A percentile compares a stretch with the other conserved stretches of the same genome.
Evolutionary conservation across 2,113 vertebrate species (phyloP).

Genomic region (Laticauda colubrina): DNA sequence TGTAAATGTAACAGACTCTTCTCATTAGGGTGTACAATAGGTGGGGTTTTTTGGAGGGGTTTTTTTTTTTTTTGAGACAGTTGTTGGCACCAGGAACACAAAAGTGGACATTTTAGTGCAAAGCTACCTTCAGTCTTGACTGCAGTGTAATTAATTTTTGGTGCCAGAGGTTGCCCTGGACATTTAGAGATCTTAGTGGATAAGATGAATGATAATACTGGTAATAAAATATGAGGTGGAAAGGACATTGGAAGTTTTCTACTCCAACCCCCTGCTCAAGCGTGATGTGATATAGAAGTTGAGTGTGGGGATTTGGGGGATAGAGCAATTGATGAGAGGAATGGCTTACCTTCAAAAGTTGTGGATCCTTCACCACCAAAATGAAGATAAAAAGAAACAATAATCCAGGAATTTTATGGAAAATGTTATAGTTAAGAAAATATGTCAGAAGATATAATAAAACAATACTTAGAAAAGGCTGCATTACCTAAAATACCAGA

Average conservation of each 20-base stretch:
- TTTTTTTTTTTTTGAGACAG: not conserved
- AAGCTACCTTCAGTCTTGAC: not conserved
- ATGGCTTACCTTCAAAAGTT: too few relatives aligned
- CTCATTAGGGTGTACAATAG: not conserved
- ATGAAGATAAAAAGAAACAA: too few relatives aligned
- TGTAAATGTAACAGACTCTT: not conserved
- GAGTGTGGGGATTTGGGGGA: not conserved
- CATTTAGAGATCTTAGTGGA: not conserved
- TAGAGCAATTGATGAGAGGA: too few relatives aligned
- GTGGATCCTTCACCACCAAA: too few relatives aligned
- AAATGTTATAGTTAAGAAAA: too few relatives aligned
- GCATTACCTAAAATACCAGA: too few relatives aligned
- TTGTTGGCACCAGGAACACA: not conserved
- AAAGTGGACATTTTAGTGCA: not conserved
- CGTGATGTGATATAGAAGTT: not conserved
- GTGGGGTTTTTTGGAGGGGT: not conserved
- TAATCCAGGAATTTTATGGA: too few relatives aligned
- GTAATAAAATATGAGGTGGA: too few relatives aligned
- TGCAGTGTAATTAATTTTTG: not conserved
- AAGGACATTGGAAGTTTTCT: too few relatives aligned
- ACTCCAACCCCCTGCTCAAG: too few relatives aligned
- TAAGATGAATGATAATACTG: not conserved
- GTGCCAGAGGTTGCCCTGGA: not conserved
- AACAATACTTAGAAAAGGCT: too few relatives aligned
- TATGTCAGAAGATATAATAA: too few relatives aligned